phyloP scores from a whole-genome alignment of 1,140 invertebrate species.

The Platorchestia sp. region DNA sequence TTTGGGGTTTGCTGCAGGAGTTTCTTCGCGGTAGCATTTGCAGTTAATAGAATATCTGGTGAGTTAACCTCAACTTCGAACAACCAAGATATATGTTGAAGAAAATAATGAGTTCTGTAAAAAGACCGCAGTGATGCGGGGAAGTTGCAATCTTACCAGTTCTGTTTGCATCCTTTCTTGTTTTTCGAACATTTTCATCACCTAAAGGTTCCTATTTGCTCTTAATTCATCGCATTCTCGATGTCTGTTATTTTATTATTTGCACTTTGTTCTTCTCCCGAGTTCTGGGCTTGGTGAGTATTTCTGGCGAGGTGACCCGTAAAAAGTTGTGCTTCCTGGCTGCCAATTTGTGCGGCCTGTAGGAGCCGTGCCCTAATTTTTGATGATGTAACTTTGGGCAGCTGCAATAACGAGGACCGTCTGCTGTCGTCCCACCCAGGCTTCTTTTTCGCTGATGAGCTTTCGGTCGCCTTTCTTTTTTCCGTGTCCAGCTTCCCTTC shows the following conservation, averaged over 20 bases:
- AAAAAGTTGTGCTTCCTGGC: not conserved
- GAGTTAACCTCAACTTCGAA: not conserved
- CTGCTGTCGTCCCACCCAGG: not conserved
- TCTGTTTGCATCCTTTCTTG: not conserved
- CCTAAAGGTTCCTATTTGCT: not conserved
- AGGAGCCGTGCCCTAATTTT: slow-evolving; percentile 27
- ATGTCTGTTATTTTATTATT: not conserved
- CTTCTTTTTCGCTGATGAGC: not conserved
- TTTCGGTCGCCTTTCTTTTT: not conserved
- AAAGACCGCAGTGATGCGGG: too few relatives aligned
- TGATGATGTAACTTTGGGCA: slow-evolving; percentile 44
- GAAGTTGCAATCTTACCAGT: not conserved
- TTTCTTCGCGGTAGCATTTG: not conserved
- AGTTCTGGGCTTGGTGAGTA: not conserved
- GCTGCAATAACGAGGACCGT: slow-evolving; percentile 38
- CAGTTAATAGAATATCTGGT: not conserved
- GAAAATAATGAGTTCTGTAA: too few relatives aligned
- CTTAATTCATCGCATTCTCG: not conserved
- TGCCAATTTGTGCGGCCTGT: not conserved
- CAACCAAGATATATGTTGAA: not conserved
- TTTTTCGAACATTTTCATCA: too few relatives aligned
- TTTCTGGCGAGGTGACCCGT: not conserved
- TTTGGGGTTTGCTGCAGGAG: not conserved
- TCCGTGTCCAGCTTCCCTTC: not conserved
- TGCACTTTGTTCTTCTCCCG: not conserved